Evolutionary conservation across 2,113 vertebrate genomes (phyloP), one percentile per base, ranked within the genome.

Genomic region (Thamnaconus septentrionalis): DNA sequence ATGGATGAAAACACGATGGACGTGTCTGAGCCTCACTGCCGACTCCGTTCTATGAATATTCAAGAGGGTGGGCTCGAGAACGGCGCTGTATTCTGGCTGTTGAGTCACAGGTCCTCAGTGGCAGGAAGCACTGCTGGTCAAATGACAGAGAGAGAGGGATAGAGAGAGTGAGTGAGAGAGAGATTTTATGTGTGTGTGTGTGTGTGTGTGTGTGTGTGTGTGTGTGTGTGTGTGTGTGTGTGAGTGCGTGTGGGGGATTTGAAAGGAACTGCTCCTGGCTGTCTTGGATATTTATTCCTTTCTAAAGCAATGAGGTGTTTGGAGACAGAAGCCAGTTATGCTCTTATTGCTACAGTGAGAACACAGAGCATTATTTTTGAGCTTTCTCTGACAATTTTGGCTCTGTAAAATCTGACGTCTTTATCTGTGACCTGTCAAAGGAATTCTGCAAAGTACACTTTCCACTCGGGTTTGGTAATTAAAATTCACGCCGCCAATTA

Each of bases 71-170:
- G 81, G 87, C 74, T 76, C 73, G 83, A 85, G 76, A 88, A 75
- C 47, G 66, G 64, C 81, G 84, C 85, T 75, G 79, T 86, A 87
- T 83, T 77, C 86, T 82, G 83, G 84, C 83, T 77, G 88, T 89
- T 92, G 90, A 91, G 88, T 91, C 90, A 91, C 86, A 87, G 81
- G 81, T 87, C 87, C 83, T 89, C 84, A 66, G 90, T 91, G 89
- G 86, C 89, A 89, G 85, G 85, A 89, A 88, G 84, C 84, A 88
- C 85, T 87, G 81, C 82, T 88, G 89, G 90, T 91, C 88, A 90
- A 88, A 92, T 85, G 88, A 87, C 88, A 79, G 78, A 76, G 70
- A 76, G 78, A 78, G 69, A 69, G 76, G 62, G 51, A 55, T 64
- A 61, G 69, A 77, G 69, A 59, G 71, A 66, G 67, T 66, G 56